Percentiles rank a stretch among this genome's conserved stretches.
Evolutionary conservation across 2,797 vertebrate genomes (phyloP).

Genomic region (Fratercula arctica): DNA sequence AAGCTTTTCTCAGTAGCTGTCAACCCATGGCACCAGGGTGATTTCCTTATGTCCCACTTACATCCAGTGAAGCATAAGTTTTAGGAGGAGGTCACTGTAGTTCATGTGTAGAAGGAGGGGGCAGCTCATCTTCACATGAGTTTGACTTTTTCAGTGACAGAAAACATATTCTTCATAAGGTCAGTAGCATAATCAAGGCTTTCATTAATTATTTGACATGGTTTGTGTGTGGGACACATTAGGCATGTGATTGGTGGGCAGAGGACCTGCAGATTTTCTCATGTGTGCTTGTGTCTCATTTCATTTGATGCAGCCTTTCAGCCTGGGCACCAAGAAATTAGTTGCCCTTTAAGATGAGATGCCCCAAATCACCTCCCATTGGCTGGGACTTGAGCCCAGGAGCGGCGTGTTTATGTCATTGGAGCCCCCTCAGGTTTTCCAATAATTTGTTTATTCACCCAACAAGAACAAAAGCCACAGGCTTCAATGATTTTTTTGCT

Average conservation of each 20-base stretch:
- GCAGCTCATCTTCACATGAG: background rate
- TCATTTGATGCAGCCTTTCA: background rate
- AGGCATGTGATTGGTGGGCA: background rate
- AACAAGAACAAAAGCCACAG: background rate
- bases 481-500: background rate
- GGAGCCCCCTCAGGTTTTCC: background rate
- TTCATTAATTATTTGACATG: background rate
- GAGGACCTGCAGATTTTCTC: background rate
- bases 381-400: background rate
- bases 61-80: fast-evolving
- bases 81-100: background rate
- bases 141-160: background rate
- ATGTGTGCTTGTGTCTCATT: background rate
- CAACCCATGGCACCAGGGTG: background rate
- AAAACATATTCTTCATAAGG: background rate
- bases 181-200: background rate
- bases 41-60: background rate
- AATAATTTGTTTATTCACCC: background rate
- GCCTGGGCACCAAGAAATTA: background rate
- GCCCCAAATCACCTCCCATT: background rate
- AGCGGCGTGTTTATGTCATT: background rate
- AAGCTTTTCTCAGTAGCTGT: background rate
- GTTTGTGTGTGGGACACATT: background rate
- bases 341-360: background rate
- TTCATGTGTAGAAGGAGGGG: background rate